Base-by-base conservation (phyloP, 2,113 vertebrate genomes). In the Brachyistius frenatus region DNA sequence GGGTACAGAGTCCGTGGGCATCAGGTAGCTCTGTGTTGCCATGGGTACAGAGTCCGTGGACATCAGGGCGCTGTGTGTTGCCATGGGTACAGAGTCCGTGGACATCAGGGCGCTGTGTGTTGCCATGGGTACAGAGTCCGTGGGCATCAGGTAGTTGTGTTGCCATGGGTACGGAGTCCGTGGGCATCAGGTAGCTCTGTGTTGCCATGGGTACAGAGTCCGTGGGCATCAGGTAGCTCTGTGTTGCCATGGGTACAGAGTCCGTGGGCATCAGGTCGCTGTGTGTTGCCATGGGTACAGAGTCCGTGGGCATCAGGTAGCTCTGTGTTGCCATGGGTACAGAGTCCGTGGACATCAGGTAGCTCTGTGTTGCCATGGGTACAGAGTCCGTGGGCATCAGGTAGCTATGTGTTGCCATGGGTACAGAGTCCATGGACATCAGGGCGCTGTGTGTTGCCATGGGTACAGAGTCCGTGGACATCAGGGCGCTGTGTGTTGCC, bases 321-420 rank as follows among this genome's bases (percentile, higher is more conserved):
- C 60, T 68, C 8, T 31, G 32, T 71, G 44, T 14, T 55, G 13
- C 5, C 6, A 1, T 44, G 7, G 89, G 86, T 90, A 62, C 11
- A 7, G 5, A 39, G 8, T 0, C 1, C 74, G 49, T 7, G 5
- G 37, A 35, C 23, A 23, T 23, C 23, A 23, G 23, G 23, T 58
- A 11, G 41, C 60, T 68, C 8, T 31, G 32, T 71, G 44, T 14
- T 55, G 13, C 5, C 6, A 1, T 44, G 7, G 89, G 86, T 90
- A 62, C 11, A 8, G 5, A 39, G 8, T 0, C 1, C 74, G 49
- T 7, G 5, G 37, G 32, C 23, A 23, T 23, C 23, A 23, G 23
- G 23, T 54, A 3, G 41, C 60, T 68, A 6, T 31, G 32, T 71
- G 44, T 14, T 55, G 13, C 5, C 6, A 1, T 44, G 7, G 89